Percentiles rank a stretch among this genome's conserved stretches.
phyloP scores from a whole-genome alignment of 1,140 invertebrate species.

The Nixonia krombeini region DNA sequence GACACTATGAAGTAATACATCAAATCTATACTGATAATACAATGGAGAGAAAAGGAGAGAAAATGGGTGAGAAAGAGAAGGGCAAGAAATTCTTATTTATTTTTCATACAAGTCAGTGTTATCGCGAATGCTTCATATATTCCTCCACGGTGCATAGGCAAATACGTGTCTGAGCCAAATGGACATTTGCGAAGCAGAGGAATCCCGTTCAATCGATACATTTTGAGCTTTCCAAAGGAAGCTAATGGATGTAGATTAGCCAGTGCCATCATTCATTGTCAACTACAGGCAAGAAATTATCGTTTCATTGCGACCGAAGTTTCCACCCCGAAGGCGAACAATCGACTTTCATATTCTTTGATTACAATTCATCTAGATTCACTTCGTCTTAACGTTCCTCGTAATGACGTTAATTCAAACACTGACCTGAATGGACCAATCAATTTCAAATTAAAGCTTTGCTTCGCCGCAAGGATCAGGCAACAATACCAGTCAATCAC shows the following conservation, averaged over 20 bases:
- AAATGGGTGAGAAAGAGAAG: too few species aligned
- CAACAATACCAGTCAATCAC: conserved; percentile 42
- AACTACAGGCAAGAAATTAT: background rate
- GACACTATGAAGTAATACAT: conserved; percentile 4
- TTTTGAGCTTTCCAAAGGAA: conserved; percentile 15
- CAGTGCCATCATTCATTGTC: conserved; percentile 2
- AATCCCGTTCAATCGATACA: conserved; percentile 10
- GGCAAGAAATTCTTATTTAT: conserved; percentile 12
- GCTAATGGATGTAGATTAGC: conserved; percentile 16
- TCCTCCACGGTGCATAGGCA: too few species aligned
- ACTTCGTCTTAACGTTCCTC: conserved; percentile 43
- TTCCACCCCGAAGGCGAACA: conserved; percentile 29
- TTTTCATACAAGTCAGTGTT: conserved; percentile 7
- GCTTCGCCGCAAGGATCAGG: conserved; percentile 18
- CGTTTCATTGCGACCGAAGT: conserved; percentile 18
- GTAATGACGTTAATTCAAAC: conserved; percentile 45
- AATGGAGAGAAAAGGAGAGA: too few species aligned
- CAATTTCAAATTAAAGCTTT: conserved; percentile 42
- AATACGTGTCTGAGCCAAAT: conserved; percentile 23
- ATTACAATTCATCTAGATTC: too few species aligned
- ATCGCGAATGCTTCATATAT: conserved; percentile 3
- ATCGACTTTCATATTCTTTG: conserved; percentile 40
- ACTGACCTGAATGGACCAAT: conserved; percentile 44
- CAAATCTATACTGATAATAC: background rate
- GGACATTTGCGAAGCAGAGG: conserved; percentile 18